phyloP scores from a whole-genome alignment of 2,797 vertebrate species.

The Carapus acus region DNA sequence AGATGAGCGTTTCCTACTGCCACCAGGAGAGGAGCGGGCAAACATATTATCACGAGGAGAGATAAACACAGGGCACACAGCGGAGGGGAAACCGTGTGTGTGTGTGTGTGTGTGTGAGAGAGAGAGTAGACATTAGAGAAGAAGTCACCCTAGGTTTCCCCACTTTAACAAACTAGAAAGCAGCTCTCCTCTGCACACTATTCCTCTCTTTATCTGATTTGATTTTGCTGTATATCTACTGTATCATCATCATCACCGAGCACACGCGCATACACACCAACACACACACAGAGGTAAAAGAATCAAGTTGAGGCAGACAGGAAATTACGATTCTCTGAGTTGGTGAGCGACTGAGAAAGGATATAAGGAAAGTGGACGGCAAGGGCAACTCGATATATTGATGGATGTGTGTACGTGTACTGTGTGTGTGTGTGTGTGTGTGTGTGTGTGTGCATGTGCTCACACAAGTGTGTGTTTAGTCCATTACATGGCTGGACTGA shows the following conservation, averaged over 20 bases:
- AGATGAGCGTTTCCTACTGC: constrained; percentile 65
- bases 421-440: constrained; percentile 5
- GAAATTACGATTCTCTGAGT: constrained; percentile 33
- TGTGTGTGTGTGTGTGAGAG: constrained; percentile 7
- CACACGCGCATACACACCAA: background rate
- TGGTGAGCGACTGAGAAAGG: constrained; percentile 5
- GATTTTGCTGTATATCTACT: constrained; percentile 8
- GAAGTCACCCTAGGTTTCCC: constrained; percentile 7
- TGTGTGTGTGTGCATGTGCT: constrained; percentile 8
- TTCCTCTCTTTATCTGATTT: constrained; percentile 1
- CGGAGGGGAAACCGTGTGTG: constrained; percentile 33
- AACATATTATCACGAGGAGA: constrained; percentile 61
- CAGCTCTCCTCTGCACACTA: background rate
- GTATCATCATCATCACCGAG: constrained; percentile 14
- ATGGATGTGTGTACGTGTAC: too few relatives aligned
- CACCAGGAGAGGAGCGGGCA: constrained; percentile 60
- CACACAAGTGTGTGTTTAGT: too few relatives aligned
- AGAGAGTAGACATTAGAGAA: constrained; percentile 10
- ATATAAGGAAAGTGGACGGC: constrained; percentile 2
- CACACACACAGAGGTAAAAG: constrained; percentile 2
- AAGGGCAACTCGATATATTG: constrained; percentile 8
- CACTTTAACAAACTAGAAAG: constrained; percentile 7
- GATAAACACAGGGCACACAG: constrained; percentile 58
- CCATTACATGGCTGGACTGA: background rate
- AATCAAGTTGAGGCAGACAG: background rate